Base-by-base conservation (phyloP, 2,888 invertebrate species). In the Erebia palarica region DNA sequence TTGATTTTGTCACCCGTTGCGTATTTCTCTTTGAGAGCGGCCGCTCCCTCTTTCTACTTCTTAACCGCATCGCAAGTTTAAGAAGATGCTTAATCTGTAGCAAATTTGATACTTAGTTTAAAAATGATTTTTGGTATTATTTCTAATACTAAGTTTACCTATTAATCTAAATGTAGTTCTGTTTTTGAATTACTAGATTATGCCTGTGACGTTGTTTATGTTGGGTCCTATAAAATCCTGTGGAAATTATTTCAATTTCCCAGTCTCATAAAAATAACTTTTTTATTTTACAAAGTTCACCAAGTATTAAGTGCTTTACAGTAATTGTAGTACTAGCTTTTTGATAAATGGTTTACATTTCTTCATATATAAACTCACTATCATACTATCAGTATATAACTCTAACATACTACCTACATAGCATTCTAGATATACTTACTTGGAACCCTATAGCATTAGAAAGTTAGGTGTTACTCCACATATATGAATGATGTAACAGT, bases 41-140 rank as follows among this genome's bases (percentile, higher is more conserved):
- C 78, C 94, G 94, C 89, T 94, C 94, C 83, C 94, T 94, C 83
- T 95, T 95, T 80, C 95, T 95, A 86, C 95, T 95, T 87, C 96
- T 94, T 85, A 95, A 90, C 94, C 95, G 95, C 95, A 95, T 95
- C 77, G 91, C 92, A 92, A 86, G 80, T 82, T 81, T 78, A 63
- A 84, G 81, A 78, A 71, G 76, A 70, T 75, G 81, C 84, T 85
- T 80, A 84, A 87, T 89, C 92, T 92, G 84, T 2, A 84, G 83
- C 51, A 72, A 18, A 51, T 61, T 36, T 21, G 11, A 59, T 14
- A 61, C 8, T 53, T 49, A 64, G 7, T 9, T 36, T 36, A 7
- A 36, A 36, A 36, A 1, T 36, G 36, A 57, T 53, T 68, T 51
- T 61, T 21, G 27, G 4, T 36, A 36, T 7, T 36, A 36, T 36